Evolutionary conservation across 2,888 invertebrate genomes (phyloP), one percentile per base, ranked within the genome.

Genomic region (Xestia sexstrigata): DNA sequence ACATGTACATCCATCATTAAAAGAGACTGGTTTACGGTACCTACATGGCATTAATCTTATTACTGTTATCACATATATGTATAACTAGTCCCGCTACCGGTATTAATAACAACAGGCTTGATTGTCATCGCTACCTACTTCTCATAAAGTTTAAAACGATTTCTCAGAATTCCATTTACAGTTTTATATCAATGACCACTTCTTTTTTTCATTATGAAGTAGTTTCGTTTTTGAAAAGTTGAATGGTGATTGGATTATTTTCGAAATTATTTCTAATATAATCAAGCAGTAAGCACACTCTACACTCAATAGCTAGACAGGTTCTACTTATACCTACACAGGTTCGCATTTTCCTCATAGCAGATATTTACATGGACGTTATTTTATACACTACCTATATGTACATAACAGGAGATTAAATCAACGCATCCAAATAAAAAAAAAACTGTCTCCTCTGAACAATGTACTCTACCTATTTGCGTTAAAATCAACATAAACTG

Each of bases 391-490:
- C 15, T 26, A 7, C 2, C n/a, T 26, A 5, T 9, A 55, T 26
- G 42, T 62, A 30, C 49, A 52, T 39, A 52, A 39, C 6, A 65
- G 15, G 42, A 69, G 60, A 80, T 75, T 76, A 70, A 63, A 65
- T 79, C 73, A 79, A 42, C 39, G 62, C 47, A 84, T 49, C 23
- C 35, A 70, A 67, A 78, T 74, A 79, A 79, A 70, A 67, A 73
- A 81, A 69, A 70, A 78, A 81, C 82, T 73, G 79, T 85, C 49
- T 62, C 69, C 47, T 66, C 67, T 79, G 82, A 84, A 84, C 84
- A 86, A 82, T 88, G 82, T 86, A 85, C 81, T 79, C 80, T 62
- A 76, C 60, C 49, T 69, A 85, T 69, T 70, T 60, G 72, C 65
- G 71, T 69, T 72, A 65, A 67, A 60, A 78, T 60, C 39, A 63